Conservation (phyloP, 2,113 vertebrate genomes). For the Austrofundulus limnaeus region DNA sequence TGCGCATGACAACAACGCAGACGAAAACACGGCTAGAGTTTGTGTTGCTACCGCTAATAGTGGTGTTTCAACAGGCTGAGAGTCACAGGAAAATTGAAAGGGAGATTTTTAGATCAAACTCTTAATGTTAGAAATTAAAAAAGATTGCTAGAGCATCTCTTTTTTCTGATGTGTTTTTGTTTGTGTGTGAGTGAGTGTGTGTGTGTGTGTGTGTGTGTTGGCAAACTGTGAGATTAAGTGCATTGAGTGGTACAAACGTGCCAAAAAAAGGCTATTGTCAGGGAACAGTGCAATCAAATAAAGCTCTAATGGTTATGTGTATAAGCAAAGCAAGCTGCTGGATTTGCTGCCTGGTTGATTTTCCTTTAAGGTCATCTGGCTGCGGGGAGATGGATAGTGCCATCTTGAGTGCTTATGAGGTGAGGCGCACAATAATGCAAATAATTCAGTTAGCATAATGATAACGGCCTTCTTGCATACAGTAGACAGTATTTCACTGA, state of each 20-base stretch:
- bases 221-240: slow-evolving; percentile 48
- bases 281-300: slow-evolving; percentile 66
- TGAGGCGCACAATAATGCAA: slow-evolving; percentile 63
- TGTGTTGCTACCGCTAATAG: too few relatives aligned
- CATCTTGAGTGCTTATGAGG: slow-evolving; percentile 54
- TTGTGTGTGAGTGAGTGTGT: too few relatives aligned
- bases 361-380: slow-evolving; percentile 63
- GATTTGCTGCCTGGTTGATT: slow-evolving; percentile 45
- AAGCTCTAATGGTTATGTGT: slow-evolving; percentile 65
- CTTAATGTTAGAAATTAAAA: too few relatives aligned
- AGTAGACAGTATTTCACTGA: slow-evolving; percentile 46
- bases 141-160: too few relatives aligned
- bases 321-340: slow-evolving; percentile 57
- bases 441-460: slow-evolving; percentile 75
- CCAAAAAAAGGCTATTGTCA: slow-evolving; percentile 49
- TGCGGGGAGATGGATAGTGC: slow-evolving; percentile 60
- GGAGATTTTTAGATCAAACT: too few relatives aligned
- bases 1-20: too few relatives aligned
- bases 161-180: too few relatives aligned
- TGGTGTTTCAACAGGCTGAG: too few relatives aligned
- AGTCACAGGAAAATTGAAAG: too few relatives aligned
- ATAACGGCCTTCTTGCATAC: slow-evolving; percentile 58
- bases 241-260: slow-evolving; percentile 47
- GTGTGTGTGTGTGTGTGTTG: slow-evolving; percentile 12
- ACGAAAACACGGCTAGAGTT: too few relatives aligned